Evolutionary conservation across 2,797 vertebrate species (phyloP), one percentile per base, ranked within the genome.

Genomic region (Enteromius viviparus): DNA sequence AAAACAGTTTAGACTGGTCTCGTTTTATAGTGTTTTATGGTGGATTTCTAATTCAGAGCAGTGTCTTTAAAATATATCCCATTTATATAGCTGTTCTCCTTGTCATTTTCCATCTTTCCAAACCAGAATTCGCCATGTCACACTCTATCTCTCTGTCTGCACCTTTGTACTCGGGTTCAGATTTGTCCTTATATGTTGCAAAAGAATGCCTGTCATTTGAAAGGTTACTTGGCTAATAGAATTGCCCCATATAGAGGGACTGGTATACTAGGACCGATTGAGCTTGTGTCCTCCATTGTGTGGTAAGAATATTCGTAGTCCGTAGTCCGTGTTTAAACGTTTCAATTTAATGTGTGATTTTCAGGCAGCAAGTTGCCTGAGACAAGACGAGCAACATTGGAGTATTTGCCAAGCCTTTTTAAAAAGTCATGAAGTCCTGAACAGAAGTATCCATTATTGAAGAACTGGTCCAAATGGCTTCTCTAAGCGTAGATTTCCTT

Each of bases 131-230:
- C 5, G 23, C 42, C 69, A 60, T 82, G 12, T 19, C 69, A 45
- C 64, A 72, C 51, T 85, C 60, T 37, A 83, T 81, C 78, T 71
- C 47, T 70, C 72, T 49, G 69, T 78, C 71, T 17, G 11, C 37
- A 40, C 65, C 37, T 82, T 70, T 51, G 62, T 58, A 51, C 65
- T 78, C 74, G 11, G 23, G n/a, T 86, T 82, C 34, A 88, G 81
- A 90, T 90, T 91, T 90, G 89, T 90, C 89, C 89, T 91, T 87
- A 87, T 90, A 89, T 82, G 72, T 90, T 90, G 82, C 76, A 74
- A 88, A 89, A 90, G 87, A 90, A 62, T 32, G 66, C 87, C 81
- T 89, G 85, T 89, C 88, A 83, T 79, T 78, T 76, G 65, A 91
- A 91, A 91, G 89, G 89, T 90, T 89, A 90, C 76, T 66, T 80